These are phyloP conservation scores for Acinonyx jubatus DNA, from an alignment of 2,113 vertebrate species.

Conservation along the genomic window DNA sequence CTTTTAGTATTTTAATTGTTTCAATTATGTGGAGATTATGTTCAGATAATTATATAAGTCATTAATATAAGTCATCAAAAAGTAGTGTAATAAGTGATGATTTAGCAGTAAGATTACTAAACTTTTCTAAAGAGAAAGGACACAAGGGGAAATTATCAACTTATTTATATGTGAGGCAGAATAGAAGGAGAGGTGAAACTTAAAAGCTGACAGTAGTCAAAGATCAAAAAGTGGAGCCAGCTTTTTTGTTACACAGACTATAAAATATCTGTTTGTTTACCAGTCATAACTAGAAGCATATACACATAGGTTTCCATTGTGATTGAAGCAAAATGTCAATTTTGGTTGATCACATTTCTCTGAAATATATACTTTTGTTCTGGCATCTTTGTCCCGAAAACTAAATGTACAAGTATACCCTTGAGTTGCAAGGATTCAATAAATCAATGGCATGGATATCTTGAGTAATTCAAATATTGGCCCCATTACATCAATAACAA, in stretches of 20 bases:
- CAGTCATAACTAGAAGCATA: conserved; percentile 95
- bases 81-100: not conserved
- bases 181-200: not conserved
- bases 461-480: conserved; percentile 94
- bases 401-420: conserved; percentile 95
- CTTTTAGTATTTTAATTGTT: not conserved
- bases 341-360: conserved; percentile 95
- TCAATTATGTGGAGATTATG: not conserved
- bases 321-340: conserved; percentile 93
- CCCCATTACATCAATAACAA: conserved; percentile 95
- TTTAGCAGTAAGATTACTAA: not conserved
- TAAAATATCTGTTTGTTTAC: conserved; percentile 83
- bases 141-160: not conserved
- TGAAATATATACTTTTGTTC: conserved; percentile 95
- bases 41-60: not conserved
- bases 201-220: not conserved
- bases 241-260: not conserved
- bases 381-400: conserved; percentile 96
- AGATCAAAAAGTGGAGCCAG: not conserved
- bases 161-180: not conserved
- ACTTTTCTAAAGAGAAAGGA: not conserved
- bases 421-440: conserved; percentile 93
- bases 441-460: conserved; percentile 94
- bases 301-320: conserved; percentile 95
- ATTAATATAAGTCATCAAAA: not conserved